Evolutionary conservation across 2,797 vertebrate species (phyloP).

Genomic region (Rhinella marina): DNA sequence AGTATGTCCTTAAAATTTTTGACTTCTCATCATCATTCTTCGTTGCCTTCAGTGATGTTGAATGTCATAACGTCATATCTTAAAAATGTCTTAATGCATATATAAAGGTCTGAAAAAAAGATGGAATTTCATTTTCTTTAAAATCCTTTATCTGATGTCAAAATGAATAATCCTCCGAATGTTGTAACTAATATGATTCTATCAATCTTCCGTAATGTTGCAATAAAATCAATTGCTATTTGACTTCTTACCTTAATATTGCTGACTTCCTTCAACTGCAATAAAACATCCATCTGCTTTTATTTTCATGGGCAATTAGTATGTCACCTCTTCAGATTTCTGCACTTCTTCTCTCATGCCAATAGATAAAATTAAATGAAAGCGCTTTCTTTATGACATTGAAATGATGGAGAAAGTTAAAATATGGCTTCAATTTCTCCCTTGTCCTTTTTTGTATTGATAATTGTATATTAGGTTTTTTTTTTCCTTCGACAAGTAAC

Average conservation of each 20-base stretch:
- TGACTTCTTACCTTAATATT: constrained; percentile 74
- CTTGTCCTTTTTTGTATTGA: constrained; percentile 33
- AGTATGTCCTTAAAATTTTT: background rate
- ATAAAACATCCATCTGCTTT: constrained; percentile 74
- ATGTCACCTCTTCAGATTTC: constrained; percentile 69
- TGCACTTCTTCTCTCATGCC: constrained; percentile 68
- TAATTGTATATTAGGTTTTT: constrained; percentile 35
- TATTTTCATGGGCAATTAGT: constrained; percentile 74
- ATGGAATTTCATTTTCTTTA: constrained; percentile 46
- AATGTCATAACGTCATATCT: constrained; percentile 15
- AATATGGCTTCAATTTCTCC: constrained; percentile 63
- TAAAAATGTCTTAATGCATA: constrained; percentile 15
- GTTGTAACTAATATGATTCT: constrained; percentile 69
- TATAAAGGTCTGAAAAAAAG: background rate
- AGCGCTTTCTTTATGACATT: constrained; percentile 66
- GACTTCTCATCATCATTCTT: background rate
- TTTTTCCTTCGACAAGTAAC: constrained; percentile 34
- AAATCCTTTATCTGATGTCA: constrained; percentile 67
- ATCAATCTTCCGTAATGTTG: constrained; percentile 71
- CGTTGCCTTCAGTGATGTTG: background rate
- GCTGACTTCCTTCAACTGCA: constrained; percentile 71
- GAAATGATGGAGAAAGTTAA: constrained; percentile 64
- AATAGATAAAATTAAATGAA: constrained; percentile 63
- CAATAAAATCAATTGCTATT: constrained; percentile 73
- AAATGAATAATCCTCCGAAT: constrained; percentile 69